Evolutionary conservation across 1,140 invertebrate species (phyloP), one percentile per base, ranked within the genome.

Genomic region (Solenopsis invicta): DNA sequence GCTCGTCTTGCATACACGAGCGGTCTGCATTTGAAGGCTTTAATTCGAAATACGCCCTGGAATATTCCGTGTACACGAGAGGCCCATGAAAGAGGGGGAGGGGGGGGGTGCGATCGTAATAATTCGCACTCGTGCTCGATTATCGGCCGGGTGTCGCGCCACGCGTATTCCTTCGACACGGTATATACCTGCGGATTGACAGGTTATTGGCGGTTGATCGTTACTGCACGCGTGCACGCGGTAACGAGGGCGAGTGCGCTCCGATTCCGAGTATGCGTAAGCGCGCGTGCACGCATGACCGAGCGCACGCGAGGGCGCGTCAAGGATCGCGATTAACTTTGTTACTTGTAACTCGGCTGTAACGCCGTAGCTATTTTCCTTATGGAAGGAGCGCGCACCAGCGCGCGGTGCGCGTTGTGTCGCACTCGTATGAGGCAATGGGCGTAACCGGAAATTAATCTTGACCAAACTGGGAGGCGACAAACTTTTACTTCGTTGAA

Each of bases 131-230:
- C 72, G 74, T 24, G 74, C 29, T 29, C 4, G 29, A 54, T 34
- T 37, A 54, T 77, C 41, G 56, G 72, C 37, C 37, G 37, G 45
- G 34, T 41, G 80, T 45, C 41, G 59, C 18, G 45, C 74, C 74
- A 64, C 82, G 82, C 78, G 71, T 61, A 56, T 54, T 78, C 72
- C 82, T 84, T n/a, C 74, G 34, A 71, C 48, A 77, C 67, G 61
- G 41, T 59, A 48, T 85, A 85, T 84, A 59, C 86, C 48, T 64
- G 80, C 41, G 64, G 80, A 85, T 84, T 85, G 86, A 87, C 86
- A 87, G 86, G 66, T 87, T 87, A 87, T 87, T 87, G 86, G 69
- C 86, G 86, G 78, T 50, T 41, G 29, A 29, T 66, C 54, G 56
- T 82, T 81, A 54, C 9, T 71, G 77, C 48, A 81, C 61, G 76